These are phyloP conservation scores for Syngnathus acus DNA, from an alignment of 2,797 vertebrate species.

Conservation along the genomic window DNA sequence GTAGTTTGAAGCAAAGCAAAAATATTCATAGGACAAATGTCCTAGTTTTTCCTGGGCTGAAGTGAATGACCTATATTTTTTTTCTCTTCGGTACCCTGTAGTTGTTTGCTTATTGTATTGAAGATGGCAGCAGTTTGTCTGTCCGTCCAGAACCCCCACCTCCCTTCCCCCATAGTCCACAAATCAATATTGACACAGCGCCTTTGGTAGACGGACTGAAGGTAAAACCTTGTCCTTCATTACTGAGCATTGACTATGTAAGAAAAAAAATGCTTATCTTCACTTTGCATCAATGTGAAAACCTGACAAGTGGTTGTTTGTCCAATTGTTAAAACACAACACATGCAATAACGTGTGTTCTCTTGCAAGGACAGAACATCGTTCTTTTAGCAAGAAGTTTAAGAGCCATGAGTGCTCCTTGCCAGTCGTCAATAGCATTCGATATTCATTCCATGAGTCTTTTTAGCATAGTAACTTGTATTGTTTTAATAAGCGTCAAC, in stretches of 20 bases:
- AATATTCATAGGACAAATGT: conserved; percentile 56
- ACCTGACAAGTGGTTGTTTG: conserved; percentile 25
- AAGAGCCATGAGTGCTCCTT: neutral
- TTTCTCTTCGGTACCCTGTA: conserved; percentile 59
- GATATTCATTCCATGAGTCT: neutral
- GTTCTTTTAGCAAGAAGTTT: neutral
- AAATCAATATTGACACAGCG: conserved; percentile 80
- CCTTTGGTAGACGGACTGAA: conserved; percentile 47
- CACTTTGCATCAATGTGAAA: conserved; percentile 13
- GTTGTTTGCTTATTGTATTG: conserved; percentile 82
- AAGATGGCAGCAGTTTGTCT: conserved; percentile 60
- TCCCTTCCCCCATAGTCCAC: conserved; percentile 62
- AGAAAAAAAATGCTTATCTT: conserved; percentile 7
- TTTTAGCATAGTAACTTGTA: neutral
- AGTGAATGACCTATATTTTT: conserved; percentile 27
- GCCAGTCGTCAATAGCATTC: neutral
- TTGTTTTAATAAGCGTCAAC: no score
- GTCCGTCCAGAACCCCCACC: conserved; percentile 34
- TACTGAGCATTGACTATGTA: conserved; percentile 7
- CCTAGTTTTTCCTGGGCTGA: conserved; percentile 56
- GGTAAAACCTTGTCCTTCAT: conserved; percentile 47
- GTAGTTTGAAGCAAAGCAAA: conserved; percentile 55
- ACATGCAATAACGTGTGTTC: conserved; percentile 16
- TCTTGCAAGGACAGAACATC: conserved; percentile 7
- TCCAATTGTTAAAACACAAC: conserved; percentile 48